These are phyloP conservation scores for Tetraodon nigroviridis DNA, from an alignment of 2,113 vertebrate genomes.

Conservation along the genomic window DNA sequence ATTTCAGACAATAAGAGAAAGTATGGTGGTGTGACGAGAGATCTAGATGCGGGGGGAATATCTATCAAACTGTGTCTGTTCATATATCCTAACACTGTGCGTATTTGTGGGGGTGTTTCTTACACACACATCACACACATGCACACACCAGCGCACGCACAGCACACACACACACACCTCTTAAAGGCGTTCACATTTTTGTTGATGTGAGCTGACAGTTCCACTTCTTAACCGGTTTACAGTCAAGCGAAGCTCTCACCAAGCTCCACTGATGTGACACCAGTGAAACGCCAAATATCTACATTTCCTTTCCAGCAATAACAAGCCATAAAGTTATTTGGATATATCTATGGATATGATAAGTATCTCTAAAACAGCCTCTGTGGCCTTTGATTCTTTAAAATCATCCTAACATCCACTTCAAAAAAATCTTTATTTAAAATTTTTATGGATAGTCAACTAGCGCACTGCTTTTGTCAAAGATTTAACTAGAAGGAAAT, in stretches of 20 bases:
- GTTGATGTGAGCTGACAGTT: conserved; percentile 47
- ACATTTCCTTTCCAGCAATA: background rate
- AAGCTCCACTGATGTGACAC: conserved; percentile 3
- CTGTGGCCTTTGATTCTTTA: conserved; percentile 2
- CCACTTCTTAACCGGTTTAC: conserved; percentile 43
- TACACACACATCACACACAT: background rate
- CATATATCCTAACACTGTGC: conserved; percentile 37
- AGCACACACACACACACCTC: background rate
- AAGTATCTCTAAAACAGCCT: conserved; percentile 11
- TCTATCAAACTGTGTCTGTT: conserved; percentile 56
- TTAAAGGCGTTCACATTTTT: conserved; percentile 20
- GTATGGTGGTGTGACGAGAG: conserved; percentile 65
- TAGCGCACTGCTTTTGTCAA: conserved; percentile 30
- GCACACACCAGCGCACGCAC: background rate
- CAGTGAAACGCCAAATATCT: conserved; percentile 28
- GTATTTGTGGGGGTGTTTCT: background rate
- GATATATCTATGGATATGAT: conserved; percentile 1
- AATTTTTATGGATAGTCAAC: conserved; percentile 35
- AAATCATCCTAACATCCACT: conserved; percentile 5
- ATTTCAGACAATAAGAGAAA: conserved; percentile 67
- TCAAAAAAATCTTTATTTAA: conserved; percentile 11
- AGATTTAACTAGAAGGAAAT: too few relatives aligned
- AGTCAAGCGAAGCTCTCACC: conserved; percentile 15
- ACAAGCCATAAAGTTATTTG: conserved; percentile 12
- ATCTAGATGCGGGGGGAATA: conserved; percentile 57